Evolutionary conservation across 1,140 invertebrate species (phyloP), one percentile per base, ranked within the genome.

Genomic region (Ephestia elutella): DNA sequence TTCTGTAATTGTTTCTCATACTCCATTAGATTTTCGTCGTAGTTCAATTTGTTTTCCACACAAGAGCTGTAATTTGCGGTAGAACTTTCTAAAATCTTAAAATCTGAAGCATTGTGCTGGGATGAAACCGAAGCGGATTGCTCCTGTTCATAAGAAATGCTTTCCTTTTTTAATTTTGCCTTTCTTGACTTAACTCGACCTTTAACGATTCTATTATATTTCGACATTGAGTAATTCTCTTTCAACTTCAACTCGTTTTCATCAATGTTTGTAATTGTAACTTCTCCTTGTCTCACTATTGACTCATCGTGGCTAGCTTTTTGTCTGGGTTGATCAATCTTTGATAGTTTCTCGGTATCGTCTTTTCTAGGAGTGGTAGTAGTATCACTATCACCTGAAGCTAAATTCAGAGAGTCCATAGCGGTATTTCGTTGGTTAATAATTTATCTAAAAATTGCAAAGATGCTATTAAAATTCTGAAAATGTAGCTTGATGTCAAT

Each of bases 1-100:
- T 68, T 82, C 56, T 86, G 69, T 49, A 88, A 68, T 59, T 86
- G 82, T 67, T 83, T 86, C 68, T 87, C 83, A 68, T 87, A 87
- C 68, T 86, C 80, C 25, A 84, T 80, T n/a, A 87, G 70, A 64
- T 73, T 81, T 73, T 84, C 78, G 49, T 86, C 83, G 48, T 76
- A 82, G 57, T 62, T 73, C 38, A 86, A 66, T 63, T 78, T 83
- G 54, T 54, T 76, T 21, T 85, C 75, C 0, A 86, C 58, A 62
- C 67, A 72, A 35, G 68, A 44, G 35, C 68, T 70, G 63, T 77
- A 85, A 19, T 67, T 59, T 53, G 67, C 63, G 18, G 60, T 30
- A n/a, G 50, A 11, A 44, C 11, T 15, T 44, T 44, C 38, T 44
- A 15, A 5, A n/a, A 15, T 44, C 38, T 44, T 44, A 1, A 1